A percentile compares a stretch with the other conserved stretches of the same genome.
Evolutionary conservation across 1,140 invertebrate species (phyloP).

Genomic region (Drosophila trapezifrons): DNA sequence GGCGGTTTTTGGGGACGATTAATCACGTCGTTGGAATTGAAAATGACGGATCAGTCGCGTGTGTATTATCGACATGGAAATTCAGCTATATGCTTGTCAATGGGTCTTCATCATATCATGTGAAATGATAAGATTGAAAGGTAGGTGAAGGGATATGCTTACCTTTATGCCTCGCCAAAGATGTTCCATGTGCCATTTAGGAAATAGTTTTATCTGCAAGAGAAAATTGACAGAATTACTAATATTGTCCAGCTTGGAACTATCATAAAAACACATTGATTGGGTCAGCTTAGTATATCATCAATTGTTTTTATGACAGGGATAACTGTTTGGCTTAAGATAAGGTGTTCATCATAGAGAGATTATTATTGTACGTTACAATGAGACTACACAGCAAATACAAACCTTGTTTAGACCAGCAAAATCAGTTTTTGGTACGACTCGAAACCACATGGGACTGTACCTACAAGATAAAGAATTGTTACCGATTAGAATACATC

Average conservation of each 20-base stretch:
- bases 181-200: too few relatives aligned
- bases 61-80: constrained; percentile 33
- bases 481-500: neutral
- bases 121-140: neutral
- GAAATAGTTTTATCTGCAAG: too few relatives aligned
- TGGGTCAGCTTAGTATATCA: constrained; percentile 60
- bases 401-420: neutral
- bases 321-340: constrained; percentile 74
- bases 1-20: neutral
- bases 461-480: neutral
- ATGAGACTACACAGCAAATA: neutral
- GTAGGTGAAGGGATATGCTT: neutral
- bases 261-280: neutral
- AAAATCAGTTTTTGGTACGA: fast-evolving
- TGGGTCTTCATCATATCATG: constrained; percentile 32
- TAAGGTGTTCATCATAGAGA: constrained; percentile 60
- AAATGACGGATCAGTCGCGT: constrained; percentile 37
- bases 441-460: too few relatives aligned
- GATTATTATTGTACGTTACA: neutral
- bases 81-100: constrained; percentile 59
- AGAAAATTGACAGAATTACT: neutral
- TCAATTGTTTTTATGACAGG: constrained; percentile 78
- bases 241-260: neutral
- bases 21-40: constrained; percentile 3
- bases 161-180: neutral